Evolutionary conservation across 2,888 invertebrate species (phyloP), one percentile per base, ranked within the genome.

Genomic region (Yponomeuta sedellus): DNA sequence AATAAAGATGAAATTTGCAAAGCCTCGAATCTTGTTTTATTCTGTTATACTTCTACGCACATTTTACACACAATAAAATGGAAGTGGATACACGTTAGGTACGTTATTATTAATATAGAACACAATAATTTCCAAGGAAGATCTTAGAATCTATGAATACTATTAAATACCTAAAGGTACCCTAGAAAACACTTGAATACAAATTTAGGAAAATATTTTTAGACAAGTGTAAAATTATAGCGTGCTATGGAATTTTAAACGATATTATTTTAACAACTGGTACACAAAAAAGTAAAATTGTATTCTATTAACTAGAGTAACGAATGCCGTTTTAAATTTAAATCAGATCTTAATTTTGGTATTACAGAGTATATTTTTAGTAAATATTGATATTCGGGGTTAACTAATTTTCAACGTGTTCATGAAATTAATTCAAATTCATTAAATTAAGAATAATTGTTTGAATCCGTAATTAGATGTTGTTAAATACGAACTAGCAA

Each of bases 401-500:
- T 52, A 6, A 16, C 16, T 16, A 16, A 16, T 10, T 12, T 52
- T 52, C 44, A 52, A 16, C 16, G 3, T 6, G 16, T 52, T 52
- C n/a, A n/a, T n/a, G n/a, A n/a, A n/a, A n/a, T n/a, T n/a, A n/a
- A n/a, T n/a, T n/a, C 12, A 12, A 1, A 52, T 52, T 66, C 68
- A 69, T 68, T 64, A 67, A 65, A 68, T 64, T 61, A 63, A 61
- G 20, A 58, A 44, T 67, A 34, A 34, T 34, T 34, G 34, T 34
- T 34, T 34, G 8, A 34, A 34, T 34, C 34, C 34, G 34, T 8
- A 34, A 34, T 62, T 28, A 67, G 64, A 66, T 64, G 44, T 66
- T 57, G 64, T 66, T 67, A 68, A 68, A 69, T 66, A 70, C 68
- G 68, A 44, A 69, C 74, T 71, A 70, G 72, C 72, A 73, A 69